Evolutionary conservation across 2,113 vertebrate species (phyloP).

Genomic region (Sinocyclocheilus anshuiensis): DNA sequence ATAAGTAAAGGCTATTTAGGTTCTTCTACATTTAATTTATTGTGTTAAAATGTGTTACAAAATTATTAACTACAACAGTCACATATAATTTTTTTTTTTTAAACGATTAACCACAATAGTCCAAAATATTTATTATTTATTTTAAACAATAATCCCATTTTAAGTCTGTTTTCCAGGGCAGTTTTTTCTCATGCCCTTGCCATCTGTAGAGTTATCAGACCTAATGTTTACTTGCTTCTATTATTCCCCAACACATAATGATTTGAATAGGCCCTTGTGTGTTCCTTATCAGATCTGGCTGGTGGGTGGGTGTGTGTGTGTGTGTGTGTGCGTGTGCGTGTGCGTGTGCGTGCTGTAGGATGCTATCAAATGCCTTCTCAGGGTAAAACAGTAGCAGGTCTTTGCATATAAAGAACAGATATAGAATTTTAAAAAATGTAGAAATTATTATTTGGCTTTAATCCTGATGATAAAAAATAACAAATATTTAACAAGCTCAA

Average conservation of each 20-base stretch:
- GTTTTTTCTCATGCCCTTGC: conserved; percentile 4
- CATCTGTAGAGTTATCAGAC: conserved; percentile 51
- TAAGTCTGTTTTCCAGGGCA: not conserved
- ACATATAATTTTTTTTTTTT: not conserved
- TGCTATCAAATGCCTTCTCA: not conserved
- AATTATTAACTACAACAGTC: too few species aligned
- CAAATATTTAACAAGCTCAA: conserved; percentile 15
- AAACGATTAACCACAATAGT: not conserved
- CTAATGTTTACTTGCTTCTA: conserved; percentile 45
- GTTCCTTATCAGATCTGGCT: conserved; percentile 51
- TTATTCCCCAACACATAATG: conserved; percentile 48
- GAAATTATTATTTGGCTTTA: not conserved
- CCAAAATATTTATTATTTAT: not conserved
- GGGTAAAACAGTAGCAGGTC: not conserved
- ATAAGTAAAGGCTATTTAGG: not conserved
- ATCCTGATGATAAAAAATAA: not conserved
- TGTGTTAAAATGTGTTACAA: too few species aligned
- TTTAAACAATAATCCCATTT: conserved; percentile 15
- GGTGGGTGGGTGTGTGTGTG: not conserved
- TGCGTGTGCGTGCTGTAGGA: conserved; percentile 20
- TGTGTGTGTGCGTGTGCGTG: conserved; percentile 27
- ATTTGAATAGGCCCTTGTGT: conserved; percentile 57
- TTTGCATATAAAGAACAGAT: not conserved
- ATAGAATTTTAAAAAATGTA: not conserved
- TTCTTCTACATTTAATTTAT: not conserved